Percentiles rank a stretch among this genome's conserved stretches.
phyloP scores from a whole-genome alignment of 2,797 vertebrate genomes.

The Molossus alvarezi region DNA sequence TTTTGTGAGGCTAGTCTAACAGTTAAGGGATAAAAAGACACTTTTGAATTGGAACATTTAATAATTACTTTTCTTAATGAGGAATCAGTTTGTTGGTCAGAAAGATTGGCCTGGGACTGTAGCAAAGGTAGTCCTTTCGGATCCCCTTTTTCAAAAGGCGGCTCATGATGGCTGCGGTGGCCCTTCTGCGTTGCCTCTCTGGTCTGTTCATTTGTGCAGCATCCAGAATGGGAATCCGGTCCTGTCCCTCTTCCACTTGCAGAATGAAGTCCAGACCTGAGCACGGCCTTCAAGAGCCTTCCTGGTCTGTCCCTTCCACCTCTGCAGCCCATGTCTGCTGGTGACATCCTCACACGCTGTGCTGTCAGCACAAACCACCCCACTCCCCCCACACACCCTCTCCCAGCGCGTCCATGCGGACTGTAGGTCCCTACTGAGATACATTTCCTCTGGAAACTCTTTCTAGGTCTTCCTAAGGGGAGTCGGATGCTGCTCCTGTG shows the following conservation, averaged over 20 bases:
- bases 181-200: neutral
- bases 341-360: neutral
- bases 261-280: neutral
- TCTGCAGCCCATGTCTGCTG: too few species aligned
- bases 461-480: neutral
- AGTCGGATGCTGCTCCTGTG: neutral
- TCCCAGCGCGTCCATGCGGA: neutral
- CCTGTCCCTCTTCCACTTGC: neutral
- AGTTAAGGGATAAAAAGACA: conserved; percentile 11
- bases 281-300: accelerated
- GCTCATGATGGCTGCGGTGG: neutral
- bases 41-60: conserved; percentile 7
- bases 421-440: neutral
- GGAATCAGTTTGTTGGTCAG: neutral
- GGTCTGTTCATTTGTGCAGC: neutral
- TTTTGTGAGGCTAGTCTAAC: conserved; percentile 20
- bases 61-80: conserved; percentile 13
- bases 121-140: neutral
- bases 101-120: neutral
- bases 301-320: neutral
- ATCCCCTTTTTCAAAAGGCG: neutral
- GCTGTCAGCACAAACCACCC: neutral
- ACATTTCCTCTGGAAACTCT: neutral
- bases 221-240: neutral
- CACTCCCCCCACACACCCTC: too few species aligned